Conservation (phyloP, 2,797 vertebrate species). For the Lutra lutra region DNA sequence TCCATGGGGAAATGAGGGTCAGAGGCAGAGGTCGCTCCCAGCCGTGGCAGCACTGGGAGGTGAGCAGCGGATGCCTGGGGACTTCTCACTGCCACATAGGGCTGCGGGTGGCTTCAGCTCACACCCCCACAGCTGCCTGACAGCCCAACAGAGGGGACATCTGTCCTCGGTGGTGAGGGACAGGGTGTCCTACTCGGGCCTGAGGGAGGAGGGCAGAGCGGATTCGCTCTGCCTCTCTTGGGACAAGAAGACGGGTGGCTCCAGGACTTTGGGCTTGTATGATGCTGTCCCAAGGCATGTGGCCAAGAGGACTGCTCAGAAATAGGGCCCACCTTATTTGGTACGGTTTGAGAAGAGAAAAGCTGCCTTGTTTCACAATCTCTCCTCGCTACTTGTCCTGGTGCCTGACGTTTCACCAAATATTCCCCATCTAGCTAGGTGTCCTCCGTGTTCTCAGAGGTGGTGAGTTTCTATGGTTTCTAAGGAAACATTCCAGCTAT, state of each 20-base stretch:
- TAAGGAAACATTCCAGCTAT: neutral
- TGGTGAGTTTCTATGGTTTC: neutral
- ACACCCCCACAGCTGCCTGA: accelerated
- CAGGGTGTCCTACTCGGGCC: accelerated
- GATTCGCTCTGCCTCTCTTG: neutral
- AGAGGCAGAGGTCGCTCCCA: neutral
- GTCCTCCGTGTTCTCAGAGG: neutral
- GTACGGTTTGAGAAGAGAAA: neutral
- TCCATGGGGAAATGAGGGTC: neutral
- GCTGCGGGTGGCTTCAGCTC: neutral
- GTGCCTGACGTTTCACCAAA: neutral
- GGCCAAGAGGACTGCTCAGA: slow-evolving; percentile 9
- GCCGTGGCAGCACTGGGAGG: neutral
- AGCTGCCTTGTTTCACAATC: neutral
- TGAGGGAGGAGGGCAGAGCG: neutral
- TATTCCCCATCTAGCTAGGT: neutral
- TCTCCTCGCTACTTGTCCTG: neutral
- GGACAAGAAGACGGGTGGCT: neutral
- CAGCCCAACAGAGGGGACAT: neutral
- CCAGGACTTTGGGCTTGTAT: neutral
- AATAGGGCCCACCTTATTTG: neutral
- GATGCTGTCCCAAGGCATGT: neutral
- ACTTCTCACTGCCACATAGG: accelerated
- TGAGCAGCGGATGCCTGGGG: neutral
- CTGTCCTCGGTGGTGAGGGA: neutral